A percentile compares a stretch with the other conserved stretches of the same genome.
These are phyloP conservation scores for Listrodromus nycthemerus DNA, from an alignment of 2,888 invertebrate genomes.

Conservation along the genomic window DNA sequence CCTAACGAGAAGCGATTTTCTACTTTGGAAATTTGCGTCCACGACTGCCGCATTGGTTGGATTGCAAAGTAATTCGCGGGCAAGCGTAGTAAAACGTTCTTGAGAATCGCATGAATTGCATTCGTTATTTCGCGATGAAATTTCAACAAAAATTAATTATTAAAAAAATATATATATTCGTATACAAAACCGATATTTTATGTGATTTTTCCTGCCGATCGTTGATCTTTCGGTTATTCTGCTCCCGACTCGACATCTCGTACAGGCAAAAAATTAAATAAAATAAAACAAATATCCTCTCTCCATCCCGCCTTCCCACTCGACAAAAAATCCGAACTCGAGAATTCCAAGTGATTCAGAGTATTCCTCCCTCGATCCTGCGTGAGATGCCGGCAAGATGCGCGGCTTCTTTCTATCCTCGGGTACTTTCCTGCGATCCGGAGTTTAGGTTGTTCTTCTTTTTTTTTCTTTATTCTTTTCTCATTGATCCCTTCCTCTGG, in stretches of 20 bases:
- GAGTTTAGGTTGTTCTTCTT: conserved; percentile 31
- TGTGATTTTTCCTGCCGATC: neutral
- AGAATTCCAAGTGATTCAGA: conserved; percentile 57
- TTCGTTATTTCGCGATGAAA: neutral
- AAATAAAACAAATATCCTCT: neutral
- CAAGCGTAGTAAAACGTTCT: neutral
- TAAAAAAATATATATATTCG: too few species aligned
- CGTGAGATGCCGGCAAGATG: conserved; percentile 59
- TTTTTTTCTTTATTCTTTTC: conserved; percentile 44
- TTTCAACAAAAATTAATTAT: neutral
- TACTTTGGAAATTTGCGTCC: neutral
- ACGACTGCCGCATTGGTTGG: neutral
- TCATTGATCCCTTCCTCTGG: conserved; percentile 56
- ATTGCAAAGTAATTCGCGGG: conserved; percentile 29
- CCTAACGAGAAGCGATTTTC: neutral
- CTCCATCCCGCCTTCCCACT: conserved; percentile 19
- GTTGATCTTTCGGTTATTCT: neutral
- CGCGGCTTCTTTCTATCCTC: conserved; percentile 54
- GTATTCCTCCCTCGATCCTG: conserved; percentile 49
- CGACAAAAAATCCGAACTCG: conserved; percentile 39
- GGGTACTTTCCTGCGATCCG: conserved; percentile 50
- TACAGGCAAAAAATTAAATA: neutral
- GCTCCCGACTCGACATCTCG: neutral
- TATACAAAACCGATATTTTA: neutral
- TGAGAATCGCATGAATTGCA: neutral